phyloP scores from a whole-genome alignment of 2,113 vertebrate species.

The Festucalex cinctus region DNA sequence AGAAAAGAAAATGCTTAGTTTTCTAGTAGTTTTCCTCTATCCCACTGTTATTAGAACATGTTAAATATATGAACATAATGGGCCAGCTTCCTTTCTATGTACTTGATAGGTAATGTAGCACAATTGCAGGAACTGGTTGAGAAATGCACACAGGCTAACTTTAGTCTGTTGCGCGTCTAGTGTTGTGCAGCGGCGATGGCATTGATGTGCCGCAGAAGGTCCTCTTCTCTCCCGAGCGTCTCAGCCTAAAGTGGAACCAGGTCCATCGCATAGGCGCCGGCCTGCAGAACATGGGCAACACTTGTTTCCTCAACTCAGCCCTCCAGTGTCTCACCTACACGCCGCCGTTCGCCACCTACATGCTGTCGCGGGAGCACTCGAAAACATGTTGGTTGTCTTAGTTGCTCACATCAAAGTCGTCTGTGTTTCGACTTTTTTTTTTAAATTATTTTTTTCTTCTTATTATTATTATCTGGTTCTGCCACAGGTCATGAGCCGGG shows the following conservation, averaged over 20 bases:
- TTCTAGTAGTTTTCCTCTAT: background rate
- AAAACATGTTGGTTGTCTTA: conserved; percentile 78
- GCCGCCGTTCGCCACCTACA: conserved; percentile 88
- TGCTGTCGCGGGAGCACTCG: conserved; percentile 93
- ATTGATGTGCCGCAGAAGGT: conserved; percentile 88
- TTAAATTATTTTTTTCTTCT: conserved; percentile 2
- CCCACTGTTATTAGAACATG: background rate
- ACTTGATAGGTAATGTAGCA: background rate
- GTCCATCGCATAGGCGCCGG: conserved; percentile 88
- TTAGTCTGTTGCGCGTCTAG: conserved; percentile 42
- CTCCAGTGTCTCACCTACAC: conserved; percentile 97
- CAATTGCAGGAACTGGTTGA: background rate
- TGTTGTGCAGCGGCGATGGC: conserved; percentile 80
- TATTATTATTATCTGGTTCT: conserved; percentile 5
- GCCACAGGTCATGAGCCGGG: conserved; percentile 83
- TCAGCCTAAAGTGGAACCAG: conserved; percentile 89
- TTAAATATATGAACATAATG: background rate
- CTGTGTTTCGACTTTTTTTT: background rate
- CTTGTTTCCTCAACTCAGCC: conserved; percentile 92
- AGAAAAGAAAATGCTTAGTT: too few relatives aligned
- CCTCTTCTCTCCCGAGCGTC: conserved; percentile 89
- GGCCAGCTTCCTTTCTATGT: background rate
- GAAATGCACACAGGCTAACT: conserved; percentile 13
- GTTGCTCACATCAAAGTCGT: background rate
- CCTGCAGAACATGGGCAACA: conserved; percentile 95